These are phyloP conservation scores for Oceanodroma leucorhoa DNA, from an alignment of 2,797 vertebrate genomes.

Conservation along the genomic window DNA sequence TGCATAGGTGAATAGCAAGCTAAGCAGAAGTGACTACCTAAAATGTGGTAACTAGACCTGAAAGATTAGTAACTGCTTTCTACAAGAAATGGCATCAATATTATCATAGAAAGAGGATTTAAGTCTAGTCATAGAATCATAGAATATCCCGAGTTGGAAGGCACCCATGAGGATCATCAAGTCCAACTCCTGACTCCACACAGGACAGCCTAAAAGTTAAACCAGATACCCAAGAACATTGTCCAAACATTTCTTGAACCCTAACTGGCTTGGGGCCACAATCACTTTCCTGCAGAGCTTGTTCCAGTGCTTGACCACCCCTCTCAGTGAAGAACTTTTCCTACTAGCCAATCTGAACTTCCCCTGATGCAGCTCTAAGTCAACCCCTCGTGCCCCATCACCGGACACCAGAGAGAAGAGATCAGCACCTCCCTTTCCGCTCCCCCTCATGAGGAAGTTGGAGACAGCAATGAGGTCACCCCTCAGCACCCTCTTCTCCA, in stretches of 20 bases:
- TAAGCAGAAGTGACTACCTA: neutral
- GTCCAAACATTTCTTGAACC: neutral
- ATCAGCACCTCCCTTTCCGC: neutral
- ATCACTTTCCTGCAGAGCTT: neutral
- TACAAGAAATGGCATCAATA: neutral
- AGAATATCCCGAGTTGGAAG: neutral
- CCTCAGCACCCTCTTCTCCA: neutral
- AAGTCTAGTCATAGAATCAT: neutral
- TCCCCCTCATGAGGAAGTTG: neutral
- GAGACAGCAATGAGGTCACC: neutral
- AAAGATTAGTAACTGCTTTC: neutral
- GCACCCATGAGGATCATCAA: fast-evolving
- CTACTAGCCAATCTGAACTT: neutral
- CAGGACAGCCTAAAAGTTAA: neutral
- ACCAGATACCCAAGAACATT: neutral
- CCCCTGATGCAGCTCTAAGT: neutral
- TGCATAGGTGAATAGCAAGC: neutral
- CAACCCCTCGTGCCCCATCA: fast-evolving
- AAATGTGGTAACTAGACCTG: neutral
- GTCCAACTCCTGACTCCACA: neutral
- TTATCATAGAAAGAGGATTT: neutral
- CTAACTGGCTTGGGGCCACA: fast-evolving
- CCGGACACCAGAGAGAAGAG: neutral
- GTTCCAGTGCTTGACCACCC: neutral
- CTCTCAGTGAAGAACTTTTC: neutral